These are phyloP conservation scores for Platerodrilus igneus DNA, from an alignment of 2,888 invertebrate genomes.

Conservation along the genomic window DNA sequence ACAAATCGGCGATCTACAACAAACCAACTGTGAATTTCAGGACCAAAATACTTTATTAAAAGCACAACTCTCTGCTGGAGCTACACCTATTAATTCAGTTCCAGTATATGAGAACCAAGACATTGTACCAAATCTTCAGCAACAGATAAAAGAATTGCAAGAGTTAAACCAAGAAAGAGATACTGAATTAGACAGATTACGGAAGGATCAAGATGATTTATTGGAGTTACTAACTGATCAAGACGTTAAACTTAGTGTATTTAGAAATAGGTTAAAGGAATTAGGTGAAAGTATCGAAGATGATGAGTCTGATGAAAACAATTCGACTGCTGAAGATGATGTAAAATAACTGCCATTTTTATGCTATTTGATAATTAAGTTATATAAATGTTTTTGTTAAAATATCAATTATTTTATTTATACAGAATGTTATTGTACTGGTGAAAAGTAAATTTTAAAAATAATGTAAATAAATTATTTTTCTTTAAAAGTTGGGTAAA, in stretches of 20 bases:
- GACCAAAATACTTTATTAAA: slow-evolving; percentile 85
- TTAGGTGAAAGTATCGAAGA: slow-evolving; percentile 43
- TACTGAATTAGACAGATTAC: slow-evolving; percentile 60
- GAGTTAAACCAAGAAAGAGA: slow-evolving; percentile 43
- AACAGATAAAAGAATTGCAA: slow-evolving; percentile 36
- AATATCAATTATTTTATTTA: no score
- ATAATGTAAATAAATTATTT: no score
- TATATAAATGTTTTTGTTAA: no score
- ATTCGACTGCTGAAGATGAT: slow-evolving; percentile 23
- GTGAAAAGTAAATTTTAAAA: no score
- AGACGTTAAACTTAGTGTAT: slow-evolving; percentile 51
- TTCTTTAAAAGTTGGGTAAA: no score
- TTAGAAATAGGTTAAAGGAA: slow-evolving; percentile 42
- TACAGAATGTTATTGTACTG: no score
- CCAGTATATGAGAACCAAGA: slow-evolving; percentile 3
- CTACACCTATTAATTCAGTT: slow-evolving; percentile 24
- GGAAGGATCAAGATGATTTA: slow-evolving; percentile 91
- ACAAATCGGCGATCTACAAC: slow-evolving; percentile 62
- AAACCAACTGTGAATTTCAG: slow-evolving; percentile 68
- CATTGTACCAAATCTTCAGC: slow-evolving; percentile 11
- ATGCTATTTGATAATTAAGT: no score
- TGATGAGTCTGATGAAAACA: slow-evolving; percentile 43
- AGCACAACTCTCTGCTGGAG: slow-evolving; percentile 57
- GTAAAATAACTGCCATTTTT: slow-evolving; percentile 17
- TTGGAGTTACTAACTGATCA: slow-evolving; percentile 87